Conservation (phyloP, 1,140 invertebrate species). For the Zaprionus ornatus region DNA sequence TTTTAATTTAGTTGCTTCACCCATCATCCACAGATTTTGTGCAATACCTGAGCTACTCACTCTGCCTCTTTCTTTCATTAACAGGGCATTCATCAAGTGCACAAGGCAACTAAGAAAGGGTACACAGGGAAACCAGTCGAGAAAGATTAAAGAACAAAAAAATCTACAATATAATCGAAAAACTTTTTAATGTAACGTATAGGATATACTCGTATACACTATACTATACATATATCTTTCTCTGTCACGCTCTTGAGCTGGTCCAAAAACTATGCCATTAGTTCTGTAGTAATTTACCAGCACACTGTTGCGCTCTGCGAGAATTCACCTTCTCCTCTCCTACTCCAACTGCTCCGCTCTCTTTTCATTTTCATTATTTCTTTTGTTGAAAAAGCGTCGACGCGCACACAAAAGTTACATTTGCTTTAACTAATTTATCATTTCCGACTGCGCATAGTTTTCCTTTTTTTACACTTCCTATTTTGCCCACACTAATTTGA, state of each 20-base stretch:
- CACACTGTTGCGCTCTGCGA: neutral
- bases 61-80: constrained; percentile 30
- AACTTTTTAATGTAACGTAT: constrained; percentile 42
- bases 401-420: constrained; percentile 35
- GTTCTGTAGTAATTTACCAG: constrained; percentile 12
- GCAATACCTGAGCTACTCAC: neutral
- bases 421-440: constrained; percentile 49
- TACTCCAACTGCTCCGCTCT: neutral
- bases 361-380: neutral
- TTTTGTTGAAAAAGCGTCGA: constrained; percentile 16
- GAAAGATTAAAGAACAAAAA: constrained; percentile 35
- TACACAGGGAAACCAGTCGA: constrained; percentile 13
- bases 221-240: constrained; percentile 8
- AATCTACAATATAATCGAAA: constrained; percentile 57
- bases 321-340: neutral
- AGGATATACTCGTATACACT: neutral
- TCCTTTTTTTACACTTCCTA: neutral
- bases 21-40: constrained; percentile 2
- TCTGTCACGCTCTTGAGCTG: neutral
- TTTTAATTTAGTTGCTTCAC: constrained; percentile 29
- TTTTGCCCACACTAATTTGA: constrained; percentile 29
- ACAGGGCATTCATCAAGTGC: constrained; percentile 43
- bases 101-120: constrained; percentile 15
- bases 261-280: constrained; percentile 40
- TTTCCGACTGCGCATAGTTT: constrained; percentile 19